Evolutionary conservation across 2,113 vertebrate genomes (phyloP).

Genomic region (Baryphthengus martii): DNA sequence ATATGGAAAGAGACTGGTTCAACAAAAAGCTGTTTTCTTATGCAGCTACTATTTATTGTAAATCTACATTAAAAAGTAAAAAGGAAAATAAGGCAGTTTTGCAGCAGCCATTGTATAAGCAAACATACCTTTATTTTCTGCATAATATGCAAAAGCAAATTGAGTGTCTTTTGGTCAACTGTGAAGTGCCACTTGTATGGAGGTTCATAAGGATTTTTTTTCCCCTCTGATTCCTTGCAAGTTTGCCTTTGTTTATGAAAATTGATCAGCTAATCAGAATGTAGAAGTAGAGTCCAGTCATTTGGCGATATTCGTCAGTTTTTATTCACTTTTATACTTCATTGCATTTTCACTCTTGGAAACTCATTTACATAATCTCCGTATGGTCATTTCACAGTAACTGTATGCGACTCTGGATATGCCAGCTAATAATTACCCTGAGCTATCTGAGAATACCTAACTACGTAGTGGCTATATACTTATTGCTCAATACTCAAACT

Average conservation of each 20-base stretch:
- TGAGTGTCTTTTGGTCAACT: neutral
- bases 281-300: neutral
- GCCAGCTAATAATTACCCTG: conserved; percentile 43
- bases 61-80: neutral
- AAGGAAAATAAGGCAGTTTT: neutral
- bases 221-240: neutral
- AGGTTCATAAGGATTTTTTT: neutral
- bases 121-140: neutral
- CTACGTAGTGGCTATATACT: neutral
- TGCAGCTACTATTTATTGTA: neutral
- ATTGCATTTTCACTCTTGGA: conserved; percentile 36
- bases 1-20: neutral
- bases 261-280: neutral
- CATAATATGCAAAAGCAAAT: neutral
- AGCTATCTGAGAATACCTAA: conserved; percentile 19
- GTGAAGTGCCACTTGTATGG: neutral
- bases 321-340: conserved; percentile 50
- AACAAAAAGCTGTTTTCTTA: neutral
- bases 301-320: neutral
- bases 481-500: conserved; percentile 12
- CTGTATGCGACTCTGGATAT: conserved; percentile 26
- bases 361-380: conserved; percentile 59
- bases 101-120: neutral
- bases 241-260: conserved; percentile 11
- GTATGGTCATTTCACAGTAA: conserved; percentile 63